Evolutionary conservation across 2,113 vertebrate genomes (phyloP), one percentile per base, ranked within the genome.

Genomic region (Zosterops japonicus): DNA sequence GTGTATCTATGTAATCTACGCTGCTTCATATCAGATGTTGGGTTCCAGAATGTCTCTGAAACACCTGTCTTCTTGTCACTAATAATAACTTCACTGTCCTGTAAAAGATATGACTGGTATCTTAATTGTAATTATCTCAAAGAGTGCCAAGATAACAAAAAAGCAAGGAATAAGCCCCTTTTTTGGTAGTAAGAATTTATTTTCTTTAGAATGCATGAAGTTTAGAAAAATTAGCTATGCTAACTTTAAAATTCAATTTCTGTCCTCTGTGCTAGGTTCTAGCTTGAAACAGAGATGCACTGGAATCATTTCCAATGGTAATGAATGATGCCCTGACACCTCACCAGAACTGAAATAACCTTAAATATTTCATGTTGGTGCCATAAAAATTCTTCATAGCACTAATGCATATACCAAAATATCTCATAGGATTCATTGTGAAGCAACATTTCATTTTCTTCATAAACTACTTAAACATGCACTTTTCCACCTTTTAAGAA

Each of bases 21-120:
- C 90, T 99, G 99, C 64, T 98, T 98, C 71, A 99, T 98, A 12
- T 99, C 99, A 14, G 97, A 95, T 1, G 99, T 99, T 2, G 99
- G 99, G 94, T 99, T 98, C 99, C 99, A 99, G 97, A 99, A 99
- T 3, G 97, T 98, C 74, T 99, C 99, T 59, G 98, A 96, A 68
- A 98, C 96, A 50, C 98, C 98, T 4, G 99, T 99, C 97, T 99
- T 99, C 97, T 99, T 99, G 87, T 99, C 99, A 77, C 98, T 98
- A 94, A 99, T 99, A 97, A 98, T 98, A 97, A 99, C 98, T 98
- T 99, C 99, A 91, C 99, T 99, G 98, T 99, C 99, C 99, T 99
- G 95, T 68, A 96, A 97, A n/a, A 82, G 52, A 92, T 39, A 80
- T 69, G 49, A 53, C 53, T 86, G 53, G 87, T 79, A 83, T 47